These are phyloP conservation scores for Cebidichthys violaceus DNA, from an alignment of 2,113 vertebrate species.

Conservation along the genomic window DNA sequence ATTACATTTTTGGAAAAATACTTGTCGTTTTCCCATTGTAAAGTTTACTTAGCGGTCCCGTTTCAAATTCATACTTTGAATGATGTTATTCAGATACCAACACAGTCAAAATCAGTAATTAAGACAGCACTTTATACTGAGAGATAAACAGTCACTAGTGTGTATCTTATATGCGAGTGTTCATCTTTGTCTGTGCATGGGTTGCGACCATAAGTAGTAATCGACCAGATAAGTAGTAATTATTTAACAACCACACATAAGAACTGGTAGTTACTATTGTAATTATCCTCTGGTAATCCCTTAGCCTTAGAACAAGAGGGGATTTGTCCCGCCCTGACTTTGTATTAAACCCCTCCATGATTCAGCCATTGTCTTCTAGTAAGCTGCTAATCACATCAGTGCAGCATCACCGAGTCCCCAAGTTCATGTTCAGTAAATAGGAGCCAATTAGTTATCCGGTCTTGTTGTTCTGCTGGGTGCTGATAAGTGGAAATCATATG, in stretches of 20 bases:
- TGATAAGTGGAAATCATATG: slow-evolving; percentile 17
- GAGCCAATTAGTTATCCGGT: slow-evolving; percentile 45
- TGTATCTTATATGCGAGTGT: neutral
- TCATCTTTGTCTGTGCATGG: neutral
- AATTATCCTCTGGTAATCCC: slow-evolving; percentile 78
- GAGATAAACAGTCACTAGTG: neutral
- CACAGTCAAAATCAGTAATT: neutral
- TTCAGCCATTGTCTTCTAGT: slow-evolving; percentile 63
- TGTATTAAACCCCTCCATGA: slow-evolving; percentile 47
- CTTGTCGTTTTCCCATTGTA: neutral
- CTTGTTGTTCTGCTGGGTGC: slow-evolving; percentile 10
- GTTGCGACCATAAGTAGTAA: neutral
- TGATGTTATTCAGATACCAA: neutral
- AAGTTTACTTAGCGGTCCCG: neutral
- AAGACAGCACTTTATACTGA: neutral
- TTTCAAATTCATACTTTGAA: neutral
- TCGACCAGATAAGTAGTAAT: slow-evolving; percentile 2
- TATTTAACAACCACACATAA: slow-evolving; percentile 41
- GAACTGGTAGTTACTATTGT: slow-evolving; percentile 43
- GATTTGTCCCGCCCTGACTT: slow-evolving; percentile 65
- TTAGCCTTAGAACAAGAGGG: slow-evolving; percentile 60
- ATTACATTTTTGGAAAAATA: neutral
- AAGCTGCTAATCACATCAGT: slow-evolving; percentile 81
- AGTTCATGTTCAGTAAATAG: slow-evolving; percentile 64
- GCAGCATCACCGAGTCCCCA: slow-evolving; percentile 63